Evolutionary conservation across 1,140 invertebrate species (phyloP).

Genomic region (Oncopeltus fasciatus): DNA sequence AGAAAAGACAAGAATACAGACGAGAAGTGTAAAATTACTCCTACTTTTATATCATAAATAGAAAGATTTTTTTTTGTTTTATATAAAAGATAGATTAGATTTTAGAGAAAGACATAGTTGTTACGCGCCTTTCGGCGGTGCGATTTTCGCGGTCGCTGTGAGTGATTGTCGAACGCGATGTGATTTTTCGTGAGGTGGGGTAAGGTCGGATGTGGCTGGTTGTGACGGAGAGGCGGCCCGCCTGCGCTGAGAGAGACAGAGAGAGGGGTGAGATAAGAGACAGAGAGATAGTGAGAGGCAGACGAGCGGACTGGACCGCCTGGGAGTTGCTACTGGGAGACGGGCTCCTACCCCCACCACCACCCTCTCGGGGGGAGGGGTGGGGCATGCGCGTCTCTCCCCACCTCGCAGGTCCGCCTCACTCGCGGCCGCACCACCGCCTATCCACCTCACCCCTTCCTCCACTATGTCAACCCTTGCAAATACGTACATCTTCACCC

Average conservation of each 20-base stretch:
- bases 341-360: not conserved
- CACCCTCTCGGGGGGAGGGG: not conserved
- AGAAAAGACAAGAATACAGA: too few relatives aligned
- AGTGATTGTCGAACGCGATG: slow-evolving; percentile 1
- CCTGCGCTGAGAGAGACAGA: too few relatives aligned
- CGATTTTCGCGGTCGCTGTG: too few relatives aligned
- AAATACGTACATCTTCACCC: not conserved
- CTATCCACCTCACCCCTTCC: not conserved
- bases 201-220: too few relatives aligned
- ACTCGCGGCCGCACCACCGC: not conserved
- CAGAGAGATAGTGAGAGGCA: too few relatives aligned
- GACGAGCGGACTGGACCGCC: slow-evolving; percentile 1
- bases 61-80: too few relatives aligned
- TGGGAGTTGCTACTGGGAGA: not conserved
- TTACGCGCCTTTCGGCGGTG: too few relatives aligned
- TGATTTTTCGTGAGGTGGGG: not conserved
- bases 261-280: too few relatives aligned
- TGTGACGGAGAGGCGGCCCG: too few relatives aligned
- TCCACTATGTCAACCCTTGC: not conserved
- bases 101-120: slow-evolving; percentile 1
- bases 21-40: not conserved
- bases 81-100: not conserved
- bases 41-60: too few relatives aligned
- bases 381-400: not conserved
- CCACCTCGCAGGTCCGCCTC: not conserved